phyloP scores from a whole-genome alignment of 2,797 vertebrate genomes.

The Lepus townsendii region DNA sequence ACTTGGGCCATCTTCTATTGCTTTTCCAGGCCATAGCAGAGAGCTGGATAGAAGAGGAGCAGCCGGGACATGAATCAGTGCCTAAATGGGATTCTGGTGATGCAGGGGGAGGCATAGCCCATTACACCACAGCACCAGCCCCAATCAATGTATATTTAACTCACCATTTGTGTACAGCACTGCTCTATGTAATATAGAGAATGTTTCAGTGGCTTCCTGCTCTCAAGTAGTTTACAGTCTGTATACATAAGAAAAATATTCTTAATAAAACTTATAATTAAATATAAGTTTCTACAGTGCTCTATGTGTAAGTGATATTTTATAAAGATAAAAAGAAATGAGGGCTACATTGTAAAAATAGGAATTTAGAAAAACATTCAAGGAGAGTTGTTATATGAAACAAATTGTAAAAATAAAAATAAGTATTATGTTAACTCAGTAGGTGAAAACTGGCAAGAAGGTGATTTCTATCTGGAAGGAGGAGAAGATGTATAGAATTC shows the following conservation, averaged over 20 bases:
- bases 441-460: background rate
- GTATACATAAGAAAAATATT: background rate
- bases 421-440: background rate
- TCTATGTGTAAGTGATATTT: background rate
- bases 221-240: background rate
- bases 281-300: background rate
- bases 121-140: too few relatives aligned
- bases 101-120: too few relatives aligned
- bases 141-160: conserved; percentile 15
- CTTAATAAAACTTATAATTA: conserved; percentile 11
- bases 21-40: too few relatives aligned
- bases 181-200: background rate
- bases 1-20: too few relatives aligned
- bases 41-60: too few relatives aligned
- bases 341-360: background rate
- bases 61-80: too few relatives aligned
- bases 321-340: background rate
- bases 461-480: background rate
- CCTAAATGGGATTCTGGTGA: too few relatives aligned
- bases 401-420: background rate
- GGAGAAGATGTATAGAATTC: background rate
- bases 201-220: background rate
- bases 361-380: background rate
- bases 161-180: background rate
- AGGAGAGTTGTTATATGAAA: background rate